Percentiles rank a stretch among this genome's conserved stretches.
These are phyloP conservation scores for Halcyon chelicuti DNA, from an alignment of 2,797 vertebrate genomes.

Conservation along the genomic window DNA sequence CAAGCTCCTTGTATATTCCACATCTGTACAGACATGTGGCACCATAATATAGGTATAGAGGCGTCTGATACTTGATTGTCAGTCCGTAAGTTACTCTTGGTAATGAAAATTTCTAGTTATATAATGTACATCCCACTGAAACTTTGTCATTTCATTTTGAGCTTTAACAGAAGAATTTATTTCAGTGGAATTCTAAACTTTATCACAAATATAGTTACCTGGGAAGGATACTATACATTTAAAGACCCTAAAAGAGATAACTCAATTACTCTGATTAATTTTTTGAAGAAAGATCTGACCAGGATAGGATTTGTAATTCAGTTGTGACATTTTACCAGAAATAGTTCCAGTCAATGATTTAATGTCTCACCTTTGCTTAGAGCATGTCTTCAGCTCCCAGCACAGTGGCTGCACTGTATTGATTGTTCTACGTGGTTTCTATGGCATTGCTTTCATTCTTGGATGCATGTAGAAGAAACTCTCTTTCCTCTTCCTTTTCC, in stretches of 20 bases:
- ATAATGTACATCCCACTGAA: not conserved
- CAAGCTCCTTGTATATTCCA: not conserved
- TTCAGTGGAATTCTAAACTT: not conserved
- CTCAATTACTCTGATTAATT: constrained; percentile 20
- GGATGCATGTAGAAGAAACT: not conserved
- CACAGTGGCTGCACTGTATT: not conserved
- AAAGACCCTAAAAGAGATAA: not conserved
- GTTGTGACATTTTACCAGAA: constrained; percentile 35
- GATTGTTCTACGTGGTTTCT: constrained; percentile 49
- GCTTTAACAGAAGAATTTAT: not conserved
- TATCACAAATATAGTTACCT: not conserved
- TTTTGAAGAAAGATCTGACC: constrained; percentile 25
- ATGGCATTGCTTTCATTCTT: constrained; percentile 5
- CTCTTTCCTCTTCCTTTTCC: not conserved
- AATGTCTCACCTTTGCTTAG: constrained; percentile 1
- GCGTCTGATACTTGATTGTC: not conserved
- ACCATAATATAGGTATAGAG: not conserved
- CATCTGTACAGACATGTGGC: not conserved
- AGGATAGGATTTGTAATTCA: constrained; percentile 30
- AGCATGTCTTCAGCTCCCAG: not conserved
- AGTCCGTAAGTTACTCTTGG: not conserved
- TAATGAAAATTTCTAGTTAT: not conserved
- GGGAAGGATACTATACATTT: not conserved
- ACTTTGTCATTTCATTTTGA: not conserved
- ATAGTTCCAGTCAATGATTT: constrained; percentile 33